A percentile compares a stretch with the other conserved stretches of the same genome.
Evolutionary conservation across 2,797 vertebrate genomes (phyloP).

Genomic region (Rhodeus uyekii): DNA sequence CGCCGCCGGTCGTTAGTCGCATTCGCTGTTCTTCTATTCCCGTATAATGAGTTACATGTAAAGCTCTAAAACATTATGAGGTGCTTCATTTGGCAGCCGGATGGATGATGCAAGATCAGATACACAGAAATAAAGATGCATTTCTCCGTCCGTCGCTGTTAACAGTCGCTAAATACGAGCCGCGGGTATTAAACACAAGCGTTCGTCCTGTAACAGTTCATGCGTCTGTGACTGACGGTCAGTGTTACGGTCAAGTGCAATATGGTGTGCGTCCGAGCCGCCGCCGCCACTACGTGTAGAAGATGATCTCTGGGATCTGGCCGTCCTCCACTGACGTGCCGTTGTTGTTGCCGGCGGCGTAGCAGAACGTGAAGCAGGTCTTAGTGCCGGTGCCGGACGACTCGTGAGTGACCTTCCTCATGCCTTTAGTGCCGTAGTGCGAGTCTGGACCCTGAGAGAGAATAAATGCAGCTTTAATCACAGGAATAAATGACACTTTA

Average conservation of each 20-base stretch:
- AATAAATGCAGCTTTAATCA: no score
- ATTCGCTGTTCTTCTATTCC: no score
- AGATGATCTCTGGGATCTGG: constrained; percentile 98
- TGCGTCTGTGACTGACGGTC: neutral
- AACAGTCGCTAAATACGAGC: constrained; percentile 43
- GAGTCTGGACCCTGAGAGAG: constrained; percentile 89
- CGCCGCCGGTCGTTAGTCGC: no score
- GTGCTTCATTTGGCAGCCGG: constrained; percentile 4
- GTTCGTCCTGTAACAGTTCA: neutral
- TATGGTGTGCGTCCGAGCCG: neutral
- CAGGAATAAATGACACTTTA: no score
- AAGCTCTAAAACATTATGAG: neutral
- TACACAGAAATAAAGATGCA: constrained; percentile 9
- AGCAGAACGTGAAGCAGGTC: constrained; percentile 96
- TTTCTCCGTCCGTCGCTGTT: constrained; percentile 33
- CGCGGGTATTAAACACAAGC: neutral
- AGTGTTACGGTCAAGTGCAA: constrained; percentile 20
- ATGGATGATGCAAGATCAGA: neutral
- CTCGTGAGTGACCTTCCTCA: constrained; percentile 93
- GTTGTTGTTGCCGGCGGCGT: constrained; percentile 96
- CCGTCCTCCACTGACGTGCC: constrained; percentile 98
- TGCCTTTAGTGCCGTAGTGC: constrained; percentile 95
- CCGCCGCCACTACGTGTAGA: constrained; percentile 88
- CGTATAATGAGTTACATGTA: constrained; percentile 1
- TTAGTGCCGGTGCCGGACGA: constrained; percentile 91